These are phyloP conservation scores for Melanotaenia nigrans DNA, from an alignment of 2,797 vertebrate genomes.

Conservation along the genomic window DNA sequence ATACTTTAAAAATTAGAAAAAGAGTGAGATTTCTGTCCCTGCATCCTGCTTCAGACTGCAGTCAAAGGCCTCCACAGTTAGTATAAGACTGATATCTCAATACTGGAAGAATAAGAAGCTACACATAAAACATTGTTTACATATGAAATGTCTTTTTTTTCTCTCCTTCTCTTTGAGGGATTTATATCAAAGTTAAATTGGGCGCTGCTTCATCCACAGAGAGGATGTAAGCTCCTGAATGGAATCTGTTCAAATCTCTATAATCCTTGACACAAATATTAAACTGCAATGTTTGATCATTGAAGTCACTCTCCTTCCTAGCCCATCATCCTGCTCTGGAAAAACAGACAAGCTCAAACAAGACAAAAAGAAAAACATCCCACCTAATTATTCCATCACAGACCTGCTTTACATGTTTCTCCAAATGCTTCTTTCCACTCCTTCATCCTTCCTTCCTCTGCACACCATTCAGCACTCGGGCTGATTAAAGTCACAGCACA, in stretches of 20 bases:
- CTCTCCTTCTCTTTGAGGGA: conserved; percentile 38
- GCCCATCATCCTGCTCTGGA: conserved; percentile 52
- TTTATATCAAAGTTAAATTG: conserved; percentile 69
- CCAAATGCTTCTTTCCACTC: neutral
- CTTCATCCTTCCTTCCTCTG: neutral
- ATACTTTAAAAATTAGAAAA: neutral
- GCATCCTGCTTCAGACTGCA: neutral
- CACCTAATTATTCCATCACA: conserved; percentile 11
- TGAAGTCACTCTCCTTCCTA: conserved; percentile 42
- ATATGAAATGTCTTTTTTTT: conserved; percentile 29
- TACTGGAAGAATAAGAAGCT: conserved; percentile 33
- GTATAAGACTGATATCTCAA: conserved; percentile 14
- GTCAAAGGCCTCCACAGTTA: neutral
- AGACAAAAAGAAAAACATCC: neutral
- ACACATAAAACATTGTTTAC: conserved; percentile 32
- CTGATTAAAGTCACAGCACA: neutral
- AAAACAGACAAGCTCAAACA: conserved; percentile 21
- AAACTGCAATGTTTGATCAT: conserved; percentile 62
- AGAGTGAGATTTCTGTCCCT: neutral
- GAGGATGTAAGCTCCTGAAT: conserved; percentile 65
- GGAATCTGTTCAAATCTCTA: conserved; percentile 62
- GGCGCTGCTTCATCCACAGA: conserved; percentile 57
- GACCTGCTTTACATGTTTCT: conserved; percentile 3
- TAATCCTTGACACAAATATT: conserved; percentile 74
- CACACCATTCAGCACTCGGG: neutral